Conservation (phyloP, 2,113 vertebrate species). For the Terrapene triunguis region DNA sequence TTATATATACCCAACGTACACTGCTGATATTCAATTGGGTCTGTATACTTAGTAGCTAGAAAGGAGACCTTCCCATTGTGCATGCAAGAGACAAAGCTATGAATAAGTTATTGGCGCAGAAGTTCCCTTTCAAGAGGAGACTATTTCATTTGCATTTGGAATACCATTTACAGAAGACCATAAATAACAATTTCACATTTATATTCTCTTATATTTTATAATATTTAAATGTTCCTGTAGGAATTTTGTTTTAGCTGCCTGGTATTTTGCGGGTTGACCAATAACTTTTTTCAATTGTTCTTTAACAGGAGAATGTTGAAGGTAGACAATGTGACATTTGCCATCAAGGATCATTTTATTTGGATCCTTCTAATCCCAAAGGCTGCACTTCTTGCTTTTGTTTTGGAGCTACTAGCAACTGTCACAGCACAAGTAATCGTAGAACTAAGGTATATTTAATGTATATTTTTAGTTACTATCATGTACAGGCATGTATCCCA, state of each 20-base stretch:
- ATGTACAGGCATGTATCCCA: not conserved
- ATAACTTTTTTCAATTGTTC: slow-evolving; percentile 52
- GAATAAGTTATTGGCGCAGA: not conserved
- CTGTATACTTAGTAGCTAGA: not conserved
- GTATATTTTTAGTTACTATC: not conserved
- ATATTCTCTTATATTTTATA: not conserved
- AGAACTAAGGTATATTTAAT: slow-evolving; percentile 86
- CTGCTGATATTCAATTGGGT: not conserved
- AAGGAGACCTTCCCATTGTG: not conserved
- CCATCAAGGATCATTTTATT: slow-evolving; percentile 86
- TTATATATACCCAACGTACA: not conserved
- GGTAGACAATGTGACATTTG: slow-evolving; percentile 87
- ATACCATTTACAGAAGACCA: not conserved
- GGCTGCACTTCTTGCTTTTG: slow-evolving; percentile 95
- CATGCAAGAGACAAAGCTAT: not conserved
- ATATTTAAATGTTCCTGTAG: not conserved
- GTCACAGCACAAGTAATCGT: slow-evolving; percentile 85
- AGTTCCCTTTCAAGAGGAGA: not conserved
- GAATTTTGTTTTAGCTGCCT: not conserved
- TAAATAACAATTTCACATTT: not conserved
- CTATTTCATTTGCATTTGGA: not conserved
- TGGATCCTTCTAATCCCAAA: slow-evolving; percentile 85
- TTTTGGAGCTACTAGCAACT: slow-evolving; percentile 86
- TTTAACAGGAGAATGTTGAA: slow-evolving; percentile 87
- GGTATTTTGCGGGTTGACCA: not conserved